phyloP scores from a whole-genome alignment of 2,797 vertebrate genomes.

The Chelmon rostratus region DNA sequence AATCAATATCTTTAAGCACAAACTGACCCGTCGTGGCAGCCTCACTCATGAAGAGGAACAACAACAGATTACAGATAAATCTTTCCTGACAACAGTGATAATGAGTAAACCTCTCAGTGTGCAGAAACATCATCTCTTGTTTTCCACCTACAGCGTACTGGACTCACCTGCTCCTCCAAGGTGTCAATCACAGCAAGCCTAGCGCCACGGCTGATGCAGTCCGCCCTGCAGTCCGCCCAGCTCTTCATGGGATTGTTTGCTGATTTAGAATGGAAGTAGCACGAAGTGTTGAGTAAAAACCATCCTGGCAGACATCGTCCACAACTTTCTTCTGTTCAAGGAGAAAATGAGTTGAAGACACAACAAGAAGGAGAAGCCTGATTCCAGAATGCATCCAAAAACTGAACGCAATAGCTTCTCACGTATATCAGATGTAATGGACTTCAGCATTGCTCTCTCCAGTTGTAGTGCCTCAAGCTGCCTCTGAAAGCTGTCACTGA shows the following conservation, averaged over 20 bases:
- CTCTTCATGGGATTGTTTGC: neutral
- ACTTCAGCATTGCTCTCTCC: slow-evolving; percentile 17
- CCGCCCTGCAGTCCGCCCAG: slow-evolving; percentile 46
- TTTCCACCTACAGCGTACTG: neutral
- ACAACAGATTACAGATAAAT: neutral
- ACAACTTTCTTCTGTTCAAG: slow-evolving; percentile 62
- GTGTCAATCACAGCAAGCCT: slow-evolving; percentile 47
- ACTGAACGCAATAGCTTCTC: neutral
- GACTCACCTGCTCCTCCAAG: slow-evolving; percentile 51
- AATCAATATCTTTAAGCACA: neutral
- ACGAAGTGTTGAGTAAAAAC: slow-evolving; percentile 54
- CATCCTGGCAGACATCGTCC: slow-evolving; percentile 62
- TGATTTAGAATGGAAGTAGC: slow-evolving; percentile 62
- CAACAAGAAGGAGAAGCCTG: neutral
- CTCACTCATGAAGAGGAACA: neutral
- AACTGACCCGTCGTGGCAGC: neutral
- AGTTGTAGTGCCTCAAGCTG: slow-evolving; percentile 7
- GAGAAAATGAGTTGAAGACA: neutral
- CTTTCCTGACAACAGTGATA: neutral
- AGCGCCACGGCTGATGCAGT: slow-evolving; percentile 47
- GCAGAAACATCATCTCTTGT: neutral
- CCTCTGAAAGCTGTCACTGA: slow-evolving; percentile 1
- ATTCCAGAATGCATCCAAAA: neutral
- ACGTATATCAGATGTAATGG: neutral
- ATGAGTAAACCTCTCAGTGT: neutral